Evolutionary conservation across 53 echinoderm and acorn worm species (phyloP).

Genomic region (Crossaster papposus): DNA sequence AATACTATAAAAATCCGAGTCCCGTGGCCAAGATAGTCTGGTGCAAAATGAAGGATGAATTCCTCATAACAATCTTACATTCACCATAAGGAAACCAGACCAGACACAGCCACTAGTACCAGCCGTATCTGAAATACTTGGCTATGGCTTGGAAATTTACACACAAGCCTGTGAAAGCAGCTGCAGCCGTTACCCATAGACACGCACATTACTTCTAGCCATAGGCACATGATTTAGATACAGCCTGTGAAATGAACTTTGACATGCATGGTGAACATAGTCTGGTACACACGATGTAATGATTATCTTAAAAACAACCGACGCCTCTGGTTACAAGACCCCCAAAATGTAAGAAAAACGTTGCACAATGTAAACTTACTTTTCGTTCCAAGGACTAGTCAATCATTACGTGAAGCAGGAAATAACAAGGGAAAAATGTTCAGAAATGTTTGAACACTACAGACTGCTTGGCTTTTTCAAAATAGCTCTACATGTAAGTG

Average conservation of each 20-base stretch:
- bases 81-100: no score
- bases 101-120: no score
- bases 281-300: background rate
- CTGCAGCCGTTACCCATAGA: no score
- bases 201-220: no score
- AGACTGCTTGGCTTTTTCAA: conserved; percentile 6
- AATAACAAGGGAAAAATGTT: background rate
- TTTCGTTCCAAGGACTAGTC: conserved; percentile 40
- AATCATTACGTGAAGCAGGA: conserved; percentile 1
- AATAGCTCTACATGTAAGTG: background rate
- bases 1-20: no score
- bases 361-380: conserved; percentile 32
- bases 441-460: background rate
- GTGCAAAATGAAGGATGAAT: background rate
- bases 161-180: no score
- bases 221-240: no score
- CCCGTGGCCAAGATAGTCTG: no score
- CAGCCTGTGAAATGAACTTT: background rate
- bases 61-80: no score
- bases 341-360: background rate
- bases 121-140: no score
- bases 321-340: background rate
- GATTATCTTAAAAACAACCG: background rate
- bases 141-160: no score
- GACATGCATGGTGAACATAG: background rate